phyloP scores from a whole-genome alignment of 2,888 invertebrate genomes.

The Lycocerus yunnanus region DNA sequence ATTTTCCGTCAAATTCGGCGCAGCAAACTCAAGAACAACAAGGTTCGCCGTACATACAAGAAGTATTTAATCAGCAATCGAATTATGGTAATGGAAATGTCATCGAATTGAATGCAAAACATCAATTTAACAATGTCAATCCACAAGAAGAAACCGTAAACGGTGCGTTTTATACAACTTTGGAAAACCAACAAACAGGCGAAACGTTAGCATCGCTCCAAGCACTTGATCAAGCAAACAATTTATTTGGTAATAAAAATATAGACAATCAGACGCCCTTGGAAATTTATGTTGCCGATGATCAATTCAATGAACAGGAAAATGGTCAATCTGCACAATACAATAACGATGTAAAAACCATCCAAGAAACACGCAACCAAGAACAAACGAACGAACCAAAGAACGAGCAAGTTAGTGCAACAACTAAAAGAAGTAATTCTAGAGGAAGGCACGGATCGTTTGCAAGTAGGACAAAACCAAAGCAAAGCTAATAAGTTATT shows the following conservation, averaged over 20 bases:
- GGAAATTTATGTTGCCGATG: constrained; percentile 60
- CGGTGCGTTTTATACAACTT: constrained; percentile 59
- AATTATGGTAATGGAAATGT: constrained; percentile 1
- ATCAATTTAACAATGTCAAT: background rate
- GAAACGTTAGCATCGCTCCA: constrained; percentile 65
- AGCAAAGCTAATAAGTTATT: constrained; percentile 29
- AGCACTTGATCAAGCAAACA: constrained; percentile 60
- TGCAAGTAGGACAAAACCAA: constrained; percentile 42
- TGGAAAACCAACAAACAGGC: constrained; percentile 67
- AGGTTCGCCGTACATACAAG: constrained; percentile 10
- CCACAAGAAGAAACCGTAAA: background rate
- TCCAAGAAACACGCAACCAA: constrained; percentile 21
- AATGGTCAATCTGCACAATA: constrained; percentile 1
- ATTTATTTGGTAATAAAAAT: constrained; percentile 42
- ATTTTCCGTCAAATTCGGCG: background rate
- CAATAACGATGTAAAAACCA: background rate
- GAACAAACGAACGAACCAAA: constrained; percentile 19
- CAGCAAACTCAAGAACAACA: background rate
- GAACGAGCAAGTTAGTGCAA: background rate
- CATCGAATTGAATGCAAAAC: background rate
- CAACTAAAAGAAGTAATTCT: background rate
- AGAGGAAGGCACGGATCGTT: constrained; percentile 22
- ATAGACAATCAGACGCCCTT: constrained; percentile 56
- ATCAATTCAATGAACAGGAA: constrained; percentile 36
- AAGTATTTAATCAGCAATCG: constrained; percentile 15